A percentile compares a stretch with the other conserved stretches of the same genome.
Conservation (phyloP, 2,888 invertebrate genomes). For the Euplexia lucipara region DNA sequence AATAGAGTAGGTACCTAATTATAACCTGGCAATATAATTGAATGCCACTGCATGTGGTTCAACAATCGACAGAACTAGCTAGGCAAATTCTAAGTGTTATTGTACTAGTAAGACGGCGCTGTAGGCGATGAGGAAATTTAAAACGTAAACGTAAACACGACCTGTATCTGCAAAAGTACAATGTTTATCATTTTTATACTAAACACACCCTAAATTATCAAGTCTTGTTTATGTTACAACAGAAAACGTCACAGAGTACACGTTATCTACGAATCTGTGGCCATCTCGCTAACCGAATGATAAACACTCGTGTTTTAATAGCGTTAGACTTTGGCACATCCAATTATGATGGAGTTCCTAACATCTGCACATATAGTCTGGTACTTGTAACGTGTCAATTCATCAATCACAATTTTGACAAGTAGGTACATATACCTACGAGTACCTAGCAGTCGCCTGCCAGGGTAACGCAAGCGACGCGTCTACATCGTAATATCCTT, state of each 20-base stretch:
- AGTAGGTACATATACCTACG: no score
- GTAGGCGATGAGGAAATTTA: background rate
- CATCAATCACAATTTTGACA: slow-evolving; percentile 32
- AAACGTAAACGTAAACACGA: background rate
- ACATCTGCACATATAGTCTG: slow-evolving; percentile 16
- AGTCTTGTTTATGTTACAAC: slow-evolving; percentile 6
- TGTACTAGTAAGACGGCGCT: background rate
- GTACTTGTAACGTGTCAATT: slow-evolving; percentile 15
- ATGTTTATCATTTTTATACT: slow-evolving; percentile 27
- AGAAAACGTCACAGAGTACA: slow-evolving; percentile 16
- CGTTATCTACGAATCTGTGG: slow-evolving; percentile 12
- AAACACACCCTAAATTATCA: slow-evolving; percentile 34
- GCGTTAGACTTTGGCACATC: slow-evolving; percentile 34
- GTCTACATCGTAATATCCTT: background rate
- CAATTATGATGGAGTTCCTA: slow-evolving; percentile 44
- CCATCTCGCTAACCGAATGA: slow-evolving; percentile 20
- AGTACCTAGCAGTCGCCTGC: slow-evolving; percentile 4
- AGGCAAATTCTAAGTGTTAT: background rate
- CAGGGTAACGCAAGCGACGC: background rate
- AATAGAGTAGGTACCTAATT: no score
- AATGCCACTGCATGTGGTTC: no score
- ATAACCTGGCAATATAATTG: no score
- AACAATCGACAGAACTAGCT: background rate
- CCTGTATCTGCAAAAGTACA: background rate
- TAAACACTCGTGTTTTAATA: slow-evolving; percentile 37